Conservation (phyloP, 2,113 vertebrate genomes). For the Sebastes schlegelii region DNA sequence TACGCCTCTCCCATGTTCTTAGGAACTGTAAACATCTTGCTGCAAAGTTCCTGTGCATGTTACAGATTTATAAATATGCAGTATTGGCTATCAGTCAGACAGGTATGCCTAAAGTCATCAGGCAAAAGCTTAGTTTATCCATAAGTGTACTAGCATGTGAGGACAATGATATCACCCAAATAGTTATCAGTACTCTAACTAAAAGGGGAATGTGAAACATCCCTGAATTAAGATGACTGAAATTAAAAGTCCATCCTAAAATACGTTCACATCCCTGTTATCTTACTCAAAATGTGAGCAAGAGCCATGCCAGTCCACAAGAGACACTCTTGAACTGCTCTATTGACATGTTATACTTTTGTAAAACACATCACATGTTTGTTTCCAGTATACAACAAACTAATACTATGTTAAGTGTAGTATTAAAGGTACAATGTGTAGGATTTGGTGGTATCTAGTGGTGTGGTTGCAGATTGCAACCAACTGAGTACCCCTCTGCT, state of each 20-base stretch:
- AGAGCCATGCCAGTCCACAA: neutral
- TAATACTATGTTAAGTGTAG: too few relatives aligned
- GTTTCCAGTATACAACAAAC: too few relatives aligned
- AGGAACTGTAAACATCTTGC: neutral
- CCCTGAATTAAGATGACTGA: constrained; percentile 15
- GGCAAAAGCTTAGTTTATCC: neutral
- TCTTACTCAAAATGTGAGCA: neutral
- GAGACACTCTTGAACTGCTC: neutral
- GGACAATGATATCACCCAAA: neutral
- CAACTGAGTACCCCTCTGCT: too few relatives aligned
- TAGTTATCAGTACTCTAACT: constrained; percentile 11
- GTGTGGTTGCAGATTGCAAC: too few relatives aligned
- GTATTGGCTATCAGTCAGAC: neutral
- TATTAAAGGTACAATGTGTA: too few relatives aligned
- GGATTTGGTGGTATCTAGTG: too few relatives aligned
- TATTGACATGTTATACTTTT: neutral
- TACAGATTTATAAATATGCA: neutral
- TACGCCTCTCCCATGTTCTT: neutral
- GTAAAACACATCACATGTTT: too few relatives aligned
- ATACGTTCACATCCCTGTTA: constrained; percentile 3
- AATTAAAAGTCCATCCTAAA: constrained; percentile 39
- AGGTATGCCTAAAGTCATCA: neutral
- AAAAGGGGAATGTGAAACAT: constrained; percentile 11
- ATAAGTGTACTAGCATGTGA: neutral
- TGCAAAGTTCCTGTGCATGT: neutral